Conservation (phyloP, 2,888 invertebrate genomes). For the Dione vanillae region DNA sequence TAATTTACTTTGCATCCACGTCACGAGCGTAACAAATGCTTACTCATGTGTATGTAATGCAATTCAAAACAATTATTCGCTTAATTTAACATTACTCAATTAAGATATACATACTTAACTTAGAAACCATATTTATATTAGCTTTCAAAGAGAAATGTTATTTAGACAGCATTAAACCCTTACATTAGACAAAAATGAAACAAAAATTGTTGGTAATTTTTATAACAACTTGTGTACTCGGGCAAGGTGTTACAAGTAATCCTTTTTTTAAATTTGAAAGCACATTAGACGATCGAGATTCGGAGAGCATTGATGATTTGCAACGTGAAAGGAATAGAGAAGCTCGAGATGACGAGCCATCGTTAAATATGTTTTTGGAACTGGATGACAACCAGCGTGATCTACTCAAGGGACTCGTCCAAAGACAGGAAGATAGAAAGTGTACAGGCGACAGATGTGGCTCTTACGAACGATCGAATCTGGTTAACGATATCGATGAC, state of each 20-base stretch:
- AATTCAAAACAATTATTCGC: conserved; percentile 43
- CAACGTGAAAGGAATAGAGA: not conserved
- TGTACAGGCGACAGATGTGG: conserved; percentile 49
- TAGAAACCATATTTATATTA: conserved; percentile 38
- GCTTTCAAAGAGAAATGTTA: not conserved
- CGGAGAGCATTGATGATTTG: not conserved
- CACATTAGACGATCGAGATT: conserved; percentile 17
- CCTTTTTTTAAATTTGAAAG: conserved; percentile 14
- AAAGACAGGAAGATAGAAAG: conserved; percentile 32
- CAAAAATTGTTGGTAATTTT: not conserved
- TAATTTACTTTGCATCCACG: conserved; percentile 38
- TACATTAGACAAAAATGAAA: not conserved
- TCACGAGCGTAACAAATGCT: conserved; percentile 22
- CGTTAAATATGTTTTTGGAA: conserved; percentile 44
- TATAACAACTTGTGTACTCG: not conserved
- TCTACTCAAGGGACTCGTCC: conserved; percentile 10
- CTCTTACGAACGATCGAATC: conserved; percentile 25
- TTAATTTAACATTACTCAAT: conserved; percentile 42
- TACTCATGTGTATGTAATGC: conserved; percentile 28
- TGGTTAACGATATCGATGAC: conserved; percentile 45
- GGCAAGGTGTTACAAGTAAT: not conserved
- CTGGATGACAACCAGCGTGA: conserved; percentile 29
- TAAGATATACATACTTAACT: conserved; percentile 32
- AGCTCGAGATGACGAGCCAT: conserved; percentile 31
- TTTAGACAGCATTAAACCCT: not conserved